Base-by-base conservation (phyloP, 2,888 invertebrate species). In the Pammene fasciana region DNA sequence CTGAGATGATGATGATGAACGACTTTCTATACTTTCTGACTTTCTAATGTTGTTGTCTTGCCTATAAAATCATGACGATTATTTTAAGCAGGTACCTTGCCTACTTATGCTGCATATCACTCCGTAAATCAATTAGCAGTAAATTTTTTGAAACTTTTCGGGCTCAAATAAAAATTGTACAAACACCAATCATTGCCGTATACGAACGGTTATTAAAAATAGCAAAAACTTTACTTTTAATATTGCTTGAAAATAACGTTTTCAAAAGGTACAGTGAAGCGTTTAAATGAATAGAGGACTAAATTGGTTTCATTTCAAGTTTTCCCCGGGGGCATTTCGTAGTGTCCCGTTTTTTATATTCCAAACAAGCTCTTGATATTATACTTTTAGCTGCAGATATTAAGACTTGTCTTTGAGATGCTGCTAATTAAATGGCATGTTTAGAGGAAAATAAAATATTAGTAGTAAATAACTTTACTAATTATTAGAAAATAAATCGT, bases 291-390 rank as follows among this genome's bases (percentile, higher is more conserved):
- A 68, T 64, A 64, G 68, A 56, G 64, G 14, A 9, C 43, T 36
- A 64, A 68, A 68, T 68, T 68, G 64, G 64, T 59, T 45, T 59
- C 64, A 59, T 65, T 59, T 57, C 18, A 45, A 57, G 10, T 65
- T 54, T 64, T 64, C 18, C 11, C 8, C 13, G 26, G 13, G 56
- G 34, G 41, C 41, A 18, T 52, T 57, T 50, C 16, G 11, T 36
- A 46, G 54, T 10, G 38, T 48, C 9, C n/a, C 41, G 10, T 52
- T 62, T 52, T 26, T 62, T 62, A 62, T 41, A 38, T 0, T n/a
- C 13, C 41, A 41, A 62, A 62, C n/a, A 52, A 62, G 41, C 41
- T n/a, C 18, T 55, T 52, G 43, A 43, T 45, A 16, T 43, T 64
- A 41, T 43, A 54, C 34, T 43, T 65, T 55, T 45, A 8, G 34